Evolutionary conservation across 2,113 vertebrate species (phyloP).

Genomic region (Ahaetulla prasina): DNA sequence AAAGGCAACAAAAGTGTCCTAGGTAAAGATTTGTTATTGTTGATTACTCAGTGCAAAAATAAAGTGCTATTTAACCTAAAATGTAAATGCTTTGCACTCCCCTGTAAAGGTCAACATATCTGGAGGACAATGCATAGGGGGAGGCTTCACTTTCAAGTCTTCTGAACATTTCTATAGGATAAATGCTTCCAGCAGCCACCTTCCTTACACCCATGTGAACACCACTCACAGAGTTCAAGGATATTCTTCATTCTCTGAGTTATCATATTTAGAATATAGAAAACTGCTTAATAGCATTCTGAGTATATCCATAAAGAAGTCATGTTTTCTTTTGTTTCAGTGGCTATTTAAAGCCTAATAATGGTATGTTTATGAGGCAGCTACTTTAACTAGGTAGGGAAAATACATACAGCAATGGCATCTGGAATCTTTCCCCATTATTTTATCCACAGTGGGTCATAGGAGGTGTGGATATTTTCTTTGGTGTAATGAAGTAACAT

Average conservation of each 20-base stretch:
- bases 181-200: neutral
- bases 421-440: neutral
- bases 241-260: neutral
- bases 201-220: neutral
- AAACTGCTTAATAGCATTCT: neutral
- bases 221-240: neutral
- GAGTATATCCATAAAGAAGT: neutral
- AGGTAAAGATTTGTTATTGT: neutral
- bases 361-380: neutral
- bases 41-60: neutral
- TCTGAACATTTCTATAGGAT: neutral
- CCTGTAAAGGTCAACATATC: neutral
- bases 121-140: neutral
- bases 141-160: neutral
- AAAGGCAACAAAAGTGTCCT: neutral
- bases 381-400: neutral
- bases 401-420: neutral
- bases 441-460: neutral
- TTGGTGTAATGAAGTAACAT: neutral
- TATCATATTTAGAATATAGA: neutral
- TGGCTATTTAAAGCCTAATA: constrained; percentile 23
- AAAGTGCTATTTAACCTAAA: neutral
- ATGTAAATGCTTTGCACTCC: neutral
- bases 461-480: neutral
- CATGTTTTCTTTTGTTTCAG: neutral